Evolutionary conservation across 2,113 vertebrate species (phyloP), one percentile per base, ranked within the genome.

Genomic region (Nothoprocta perdicaria): DNA sequence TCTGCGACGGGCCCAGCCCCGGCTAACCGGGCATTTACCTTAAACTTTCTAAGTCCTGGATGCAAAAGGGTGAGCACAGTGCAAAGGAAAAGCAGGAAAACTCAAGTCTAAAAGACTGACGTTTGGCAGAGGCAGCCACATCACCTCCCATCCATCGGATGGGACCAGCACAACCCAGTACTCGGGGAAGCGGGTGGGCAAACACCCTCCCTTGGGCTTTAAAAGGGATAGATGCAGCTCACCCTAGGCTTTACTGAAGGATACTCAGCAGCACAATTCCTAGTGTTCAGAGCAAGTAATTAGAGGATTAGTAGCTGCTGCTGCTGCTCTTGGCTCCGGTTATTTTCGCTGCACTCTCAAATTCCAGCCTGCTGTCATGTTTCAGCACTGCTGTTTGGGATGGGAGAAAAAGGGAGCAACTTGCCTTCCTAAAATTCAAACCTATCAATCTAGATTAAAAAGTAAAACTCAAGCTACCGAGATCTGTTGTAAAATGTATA

Each of bases 221-320:
- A 72, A 87, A 96, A 33, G 60, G 82, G 95, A 94, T 95, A 92
- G 88, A 94, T 94, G 85, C 77, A 80, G 85, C 83, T 88, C 83
- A 38, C 76, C 80, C 61, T 53, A 88, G 79, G 85, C 94, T 74
- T 82, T 74, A 87, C 63, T 24, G 67, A 62, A 60, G 90, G 76
- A 95, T 89, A 94, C 83, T 95, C 82, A 29, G 85, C 94, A 94
- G 92, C 82, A 71, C 94, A 95, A 94, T 91, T 91, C 93, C 89
- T 89, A 92, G 57, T 57, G 88, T 94, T 95, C 93, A 88, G 65
- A 94, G 88, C 94, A 95, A 92, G 91, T 85, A 94, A 96, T 95
- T 89, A 95, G 94, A 91, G 92, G 92, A 95, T 96, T 89, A 96
- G 93, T 65, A 6, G 27, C 88, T 83, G 83, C 91, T 67, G 71